These are phyloP conservation scores for Tricholauxania praeusta DNA, from an alignment of 2,888 invertebrate species.

Conservation along the genomic window DNA sequence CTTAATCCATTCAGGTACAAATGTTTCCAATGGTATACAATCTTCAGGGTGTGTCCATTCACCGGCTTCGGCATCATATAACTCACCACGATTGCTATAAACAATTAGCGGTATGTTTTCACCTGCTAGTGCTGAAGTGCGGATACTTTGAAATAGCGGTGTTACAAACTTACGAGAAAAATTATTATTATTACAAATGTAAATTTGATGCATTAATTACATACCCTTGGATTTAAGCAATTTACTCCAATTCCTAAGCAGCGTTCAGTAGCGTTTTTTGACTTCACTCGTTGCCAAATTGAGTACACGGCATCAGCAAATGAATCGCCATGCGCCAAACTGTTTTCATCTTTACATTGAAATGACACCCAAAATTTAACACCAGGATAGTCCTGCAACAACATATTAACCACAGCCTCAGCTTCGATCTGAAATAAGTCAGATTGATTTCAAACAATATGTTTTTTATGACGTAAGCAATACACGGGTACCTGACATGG, in stretches of 20 bases:
- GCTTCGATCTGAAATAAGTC: conserved; percentile 74
- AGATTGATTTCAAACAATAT: not conserved
- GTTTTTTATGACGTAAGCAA: not conserved
- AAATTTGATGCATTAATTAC: not conserved
- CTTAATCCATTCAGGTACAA: conserved; percentile 82
- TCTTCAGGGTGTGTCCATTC: conserved; percentile 77
- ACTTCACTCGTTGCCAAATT: conserved; percentile 72
- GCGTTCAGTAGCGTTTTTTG: conserved; percentile 71
- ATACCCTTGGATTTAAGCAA: conserved; percentile 77
- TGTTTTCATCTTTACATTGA: conserved; percentile 78
- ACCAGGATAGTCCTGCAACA: conserved; percentile 77
- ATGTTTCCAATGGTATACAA: conserved; percentile 77
- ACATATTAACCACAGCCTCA: conserved; percentile 80
- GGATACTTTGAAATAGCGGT: conserved; percentile 69
- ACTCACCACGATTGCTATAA: conserved; percentile 89
- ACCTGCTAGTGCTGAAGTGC: conserved; percentile 65
- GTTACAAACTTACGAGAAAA: conserved; percentile 69
- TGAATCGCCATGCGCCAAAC: conserved; percentile 82
- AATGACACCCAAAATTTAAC: conserved; percentile 82
- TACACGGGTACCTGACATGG: conserved; percentile 75
- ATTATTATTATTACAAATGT: not conserved
- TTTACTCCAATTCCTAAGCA: conserved; percentile 90
- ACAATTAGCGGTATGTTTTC: conserved; percentile 81
- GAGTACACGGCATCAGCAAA: conserved; percentile 79
- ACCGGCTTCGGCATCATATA: conserved; percentile 56